Conservation (phyloP, 2,888 invertebrate species). For the Noctua comes region DNA sequence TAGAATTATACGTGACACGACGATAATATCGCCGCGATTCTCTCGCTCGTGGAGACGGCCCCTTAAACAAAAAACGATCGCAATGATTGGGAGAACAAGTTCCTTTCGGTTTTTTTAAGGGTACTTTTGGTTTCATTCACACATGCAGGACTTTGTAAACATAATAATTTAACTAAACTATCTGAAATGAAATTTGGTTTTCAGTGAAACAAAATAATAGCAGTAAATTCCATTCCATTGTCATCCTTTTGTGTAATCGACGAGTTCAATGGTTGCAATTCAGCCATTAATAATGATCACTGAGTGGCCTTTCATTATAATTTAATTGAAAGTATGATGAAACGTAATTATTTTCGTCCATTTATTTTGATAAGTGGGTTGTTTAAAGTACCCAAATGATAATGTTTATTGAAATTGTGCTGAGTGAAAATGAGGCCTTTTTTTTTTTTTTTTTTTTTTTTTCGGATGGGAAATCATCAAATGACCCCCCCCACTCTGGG, state of each 20-base stretch:
- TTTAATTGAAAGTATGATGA: constrained; percentile 24
- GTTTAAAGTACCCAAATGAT: neutral
- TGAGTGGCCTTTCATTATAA: neutral
- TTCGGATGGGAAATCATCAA: no score
- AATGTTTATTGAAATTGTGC: constrained; percentile 12
- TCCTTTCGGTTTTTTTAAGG: no score
- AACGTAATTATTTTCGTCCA: constrained; percentile 15
- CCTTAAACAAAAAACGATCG: no score
- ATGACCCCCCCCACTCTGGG: no score
- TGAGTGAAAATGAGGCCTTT: neutral
- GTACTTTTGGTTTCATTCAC: neutral
- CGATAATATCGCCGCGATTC: no score
- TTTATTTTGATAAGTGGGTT: neutral
- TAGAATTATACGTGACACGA: no score
- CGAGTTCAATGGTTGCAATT: constrained; percentile 8
- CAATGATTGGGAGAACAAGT: no score
- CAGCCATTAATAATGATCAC: constrained; percentile 20
- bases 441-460: no score
- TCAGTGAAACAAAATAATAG: constrained; percentile 7
- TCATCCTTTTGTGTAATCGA: constrained; percentile 9
- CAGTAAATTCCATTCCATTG: neutral
- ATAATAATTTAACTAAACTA: constrained; percentile 5
- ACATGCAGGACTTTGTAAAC: neutral
- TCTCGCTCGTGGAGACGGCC: no score
- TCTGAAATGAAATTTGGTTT: constrained; percentile 14